Evolutionary conservation across 2,113 vertebrate genomes (phyloP).

Genomic region (Peromyscus maniculatus): DNA sequence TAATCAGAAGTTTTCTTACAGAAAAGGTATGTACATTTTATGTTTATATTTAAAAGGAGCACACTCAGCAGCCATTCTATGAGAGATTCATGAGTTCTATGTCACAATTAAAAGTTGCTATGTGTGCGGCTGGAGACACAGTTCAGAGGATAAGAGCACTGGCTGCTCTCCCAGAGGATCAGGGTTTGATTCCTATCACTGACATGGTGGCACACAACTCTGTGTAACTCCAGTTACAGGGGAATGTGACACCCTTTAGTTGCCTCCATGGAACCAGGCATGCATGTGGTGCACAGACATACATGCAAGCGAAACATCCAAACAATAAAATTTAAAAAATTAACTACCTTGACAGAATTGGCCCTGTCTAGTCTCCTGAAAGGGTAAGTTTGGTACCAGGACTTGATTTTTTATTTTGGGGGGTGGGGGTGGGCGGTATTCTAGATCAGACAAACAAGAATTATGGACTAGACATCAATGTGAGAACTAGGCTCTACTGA

Average conservation of each 20-base stretch:
- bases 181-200: background rate
- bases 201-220: background rate
- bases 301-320: background rate
- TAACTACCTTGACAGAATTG: background rate
- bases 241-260: background rate
- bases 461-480: background rate
- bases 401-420: background rate
- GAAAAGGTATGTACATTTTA: background rate
- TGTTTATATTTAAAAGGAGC: background rate
- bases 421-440: background rate
- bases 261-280: background rate
- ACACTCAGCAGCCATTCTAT: background rate
- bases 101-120: background rate
- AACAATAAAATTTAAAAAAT: background rate
- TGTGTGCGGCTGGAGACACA: background rate
- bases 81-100: background rate
- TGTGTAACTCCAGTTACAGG: too few species aligned
- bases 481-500: background rate
- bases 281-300: background rate
- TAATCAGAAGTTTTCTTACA: background rate
- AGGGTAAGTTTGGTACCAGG: background rate
- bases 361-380: background rate
- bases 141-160: background rate
- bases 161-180: background rate
- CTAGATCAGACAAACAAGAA: background rate